Evolutionary conservation across 2,888 invertebrate genomes (phyloP).

Genomic region (Rhabditoides inermis): DNA sequence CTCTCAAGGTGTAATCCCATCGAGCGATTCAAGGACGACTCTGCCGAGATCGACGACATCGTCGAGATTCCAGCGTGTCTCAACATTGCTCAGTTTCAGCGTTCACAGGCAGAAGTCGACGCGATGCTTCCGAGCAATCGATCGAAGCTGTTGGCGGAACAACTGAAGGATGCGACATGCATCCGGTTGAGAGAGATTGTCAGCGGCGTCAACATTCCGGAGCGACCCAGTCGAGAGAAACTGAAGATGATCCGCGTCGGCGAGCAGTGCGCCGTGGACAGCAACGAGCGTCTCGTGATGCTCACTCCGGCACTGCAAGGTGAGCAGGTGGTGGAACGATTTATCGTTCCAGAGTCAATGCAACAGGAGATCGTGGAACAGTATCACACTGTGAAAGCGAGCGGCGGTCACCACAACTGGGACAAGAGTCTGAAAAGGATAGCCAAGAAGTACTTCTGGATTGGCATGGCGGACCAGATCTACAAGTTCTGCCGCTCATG

Average conservation of each 20-base stretch:
- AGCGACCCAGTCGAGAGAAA: background rate
- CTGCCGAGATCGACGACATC: conserved; percentile 11
- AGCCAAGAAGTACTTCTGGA: conserved; percentile 13
- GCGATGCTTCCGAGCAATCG: too few relatives aligned
- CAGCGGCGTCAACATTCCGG: too few relatives aligned
- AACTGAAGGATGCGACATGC: too few relatives aligned
- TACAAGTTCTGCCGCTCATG: conserved; percentile 6
- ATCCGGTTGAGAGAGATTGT: too few relatives aligned
- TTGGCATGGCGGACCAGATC: conserved; percentile 9
- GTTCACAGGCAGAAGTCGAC: too few relatives aligned
- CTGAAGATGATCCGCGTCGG: too few relatives aligned
- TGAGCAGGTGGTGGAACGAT: too few relatives aligned
- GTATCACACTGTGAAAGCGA: conserved; percentile 12
- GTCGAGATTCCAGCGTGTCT: conserved; percentile 17
- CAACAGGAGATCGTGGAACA: conserved; percentile 6
- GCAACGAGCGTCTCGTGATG: too few relatives aligned
- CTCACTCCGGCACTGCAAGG: too few relatives aligned
- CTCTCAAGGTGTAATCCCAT: conserved; percentile 39
- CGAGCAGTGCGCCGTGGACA: too few relatives aligned
- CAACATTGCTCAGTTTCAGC: too few relatives aligned
- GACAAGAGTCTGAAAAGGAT: conserved; percentile 16
- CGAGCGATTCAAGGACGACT: background rate
- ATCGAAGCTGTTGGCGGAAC: too few relatives aligned
- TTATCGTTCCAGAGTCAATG: conserved; percentile 8
- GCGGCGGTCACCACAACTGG: conserved; percentile 19